These are phyloP conservation scores for Chaetorhynchus papuensis DNA, from an alignment of 2,113 vertebrate species.

Conservation along the genomic window DNA sequence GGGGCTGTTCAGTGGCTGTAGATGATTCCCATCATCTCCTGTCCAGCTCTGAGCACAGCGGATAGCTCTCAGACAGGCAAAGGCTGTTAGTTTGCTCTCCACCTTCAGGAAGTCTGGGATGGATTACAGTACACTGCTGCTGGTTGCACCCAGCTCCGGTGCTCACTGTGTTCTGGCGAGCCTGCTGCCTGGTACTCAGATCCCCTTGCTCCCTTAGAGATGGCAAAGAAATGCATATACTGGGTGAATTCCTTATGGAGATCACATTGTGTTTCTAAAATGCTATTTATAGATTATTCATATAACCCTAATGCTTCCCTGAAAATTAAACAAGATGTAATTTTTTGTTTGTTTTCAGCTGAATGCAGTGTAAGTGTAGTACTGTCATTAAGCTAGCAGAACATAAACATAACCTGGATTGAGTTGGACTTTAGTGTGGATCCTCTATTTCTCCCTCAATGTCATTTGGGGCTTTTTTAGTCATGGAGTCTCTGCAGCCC, in stretches of 20 bases:
- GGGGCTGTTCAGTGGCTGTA: not conserved
- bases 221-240: not conserved
- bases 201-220: not conserved
- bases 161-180: not conserved
- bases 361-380: not conserved
- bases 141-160: accelerated
- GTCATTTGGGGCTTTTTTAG: not conserved
- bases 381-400: not conserved
- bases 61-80: not conserved
- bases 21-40: not conserved
- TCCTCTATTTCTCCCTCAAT: not conserved
- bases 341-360: not conserved
- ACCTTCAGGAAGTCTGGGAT: no score
- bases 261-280: not conserved
- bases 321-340: not conserved
- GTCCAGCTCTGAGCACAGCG: not conserved
- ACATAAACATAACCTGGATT: not conserved
- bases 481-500: not conserved
- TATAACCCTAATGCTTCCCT: not conserved
- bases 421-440: not conserved
- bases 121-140: not conserved
- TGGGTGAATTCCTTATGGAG: not conserved
- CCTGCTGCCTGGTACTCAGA: accelerated
- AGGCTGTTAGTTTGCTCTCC: not conserved
- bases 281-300: not conserved